Conservation (phyloP, 1,140 invertebrate species). For the Aphis gossypii region DNA sequence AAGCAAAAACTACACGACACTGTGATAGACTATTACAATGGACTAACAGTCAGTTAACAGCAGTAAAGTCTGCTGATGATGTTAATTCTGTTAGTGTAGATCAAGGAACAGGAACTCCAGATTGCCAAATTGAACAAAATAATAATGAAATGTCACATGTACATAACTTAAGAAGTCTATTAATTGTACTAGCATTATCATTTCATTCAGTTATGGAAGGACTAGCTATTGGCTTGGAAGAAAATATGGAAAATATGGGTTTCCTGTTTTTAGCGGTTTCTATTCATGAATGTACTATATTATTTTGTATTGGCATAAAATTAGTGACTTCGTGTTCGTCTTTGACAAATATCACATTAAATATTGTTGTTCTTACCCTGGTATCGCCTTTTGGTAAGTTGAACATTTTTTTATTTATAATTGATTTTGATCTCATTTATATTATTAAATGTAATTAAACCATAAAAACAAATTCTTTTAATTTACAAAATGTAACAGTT, state of each 20-base stretch:
- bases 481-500: background rate
- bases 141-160: slow-evolving; percentile 58
- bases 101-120: slow-evolving; percentile 49
- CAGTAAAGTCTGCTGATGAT: slow-evolving; percentile 49
- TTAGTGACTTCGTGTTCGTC: slow-evolving; percentile 74
- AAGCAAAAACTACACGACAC: slow-evolving; percentile 49
- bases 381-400: slow-evolving; percentile 76
- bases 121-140: slow-evolving; percentile 55
- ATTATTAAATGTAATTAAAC: background rate
- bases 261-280: slow-evolving; percentile 80
- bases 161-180: slow-evolving; percentile 60
- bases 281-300: slow-evolving; percentile 89
- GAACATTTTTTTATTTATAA: background rate
- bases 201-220: slow-evolving; percentile 73
- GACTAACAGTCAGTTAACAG: slow-evolving; percentile 46
- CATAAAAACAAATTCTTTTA: background rate
- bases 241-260: slow-evolving; percentile 67
- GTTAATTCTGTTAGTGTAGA: slow-evolving; percentile 43
- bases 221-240: slow-evolving; percentile 72
- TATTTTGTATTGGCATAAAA: slow-evolving; percentile 85
- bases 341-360: slow-evolving; percentile 68
- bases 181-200: slow-evolving; percentile 70
- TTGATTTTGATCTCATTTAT: background rate
- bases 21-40: slow-evolving; percentile 49
- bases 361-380: slow-evolving; percentile 79